A percentile compares a stretch with the other conserved stretches of the same genome.
These are phyloP conservation scores for Orgyia antiqua DNA, from an alignment of 2,888 invertebrate genomes.

Conservation along the genomic window DNA sequence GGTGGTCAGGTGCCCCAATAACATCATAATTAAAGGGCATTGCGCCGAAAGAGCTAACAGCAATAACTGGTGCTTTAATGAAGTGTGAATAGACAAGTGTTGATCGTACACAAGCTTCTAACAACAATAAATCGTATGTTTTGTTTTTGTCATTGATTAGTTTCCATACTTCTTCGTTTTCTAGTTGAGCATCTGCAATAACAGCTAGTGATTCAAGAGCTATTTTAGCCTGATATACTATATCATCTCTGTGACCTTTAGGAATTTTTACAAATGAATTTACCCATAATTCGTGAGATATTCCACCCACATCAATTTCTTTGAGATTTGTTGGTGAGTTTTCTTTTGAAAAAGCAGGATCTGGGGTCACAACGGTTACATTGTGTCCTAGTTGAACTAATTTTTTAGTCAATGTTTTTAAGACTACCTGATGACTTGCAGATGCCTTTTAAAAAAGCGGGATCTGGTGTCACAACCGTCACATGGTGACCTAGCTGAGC, in stretches of 20 bases:
- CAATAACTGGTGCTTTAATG: slow-evolving; percentile 39
- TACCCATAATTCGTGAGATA: slow-evolving; percentile 33
- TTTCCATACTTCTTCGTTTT: slow-evolving; percentile 12
- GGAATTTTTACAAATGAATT: slow-evolving; percentile 4
- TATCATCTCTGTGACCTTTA: slow-evolving; percentile 11
- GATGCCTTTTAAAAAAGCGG: slow-evolving; percentile 47
- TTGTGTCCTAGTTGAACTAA: slow-evolving; percentile 63
- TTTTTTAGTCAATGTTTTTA: slow-evolving; percentile 47
- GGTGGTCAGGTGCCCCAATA: slow-evolving; percentile 8
- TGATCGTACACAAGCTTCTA: slow-evolving; percentile 31
- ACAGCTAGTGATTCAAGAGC: slow-evolving; percentile 9
- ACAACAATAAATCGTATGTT: slow-evolving; percentile 30
- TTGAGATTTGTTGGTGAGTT: slow-evolving; percentile 42
- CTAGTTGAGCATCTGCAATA: slow-evolving; percentile 19
- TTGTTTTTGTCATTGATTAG: slow-evolving; percentile 12
- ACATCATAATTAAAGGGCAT: slow-evolving; percentile 17
- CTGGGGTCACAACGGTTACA: slow-evolving; percentile 52
- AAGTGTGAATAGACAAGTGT: slow-evolving; percentile 30
- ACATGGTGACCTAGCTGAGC: slow-evolving; percentile 61
- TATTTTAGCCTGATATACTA: slow-evolving; percentile 8
- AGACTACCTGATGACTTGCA: slow-evolving; percentile 65
- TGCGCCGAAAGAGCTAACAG: slow-evolving; percentile 35
- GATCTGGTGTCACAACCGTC: slow-evolving; percentile 54
- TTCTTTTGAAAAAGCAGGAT: slow-evolving; percentile 45
- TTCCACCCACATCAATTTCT: slow-evolving; percentile 51